Evolutionary conservation across 1,140 invertebrate genomes (phyloP), one percentile per base, ranked within the genome.

Genomic region (Thaumatotibia leucotreta): DNA sequence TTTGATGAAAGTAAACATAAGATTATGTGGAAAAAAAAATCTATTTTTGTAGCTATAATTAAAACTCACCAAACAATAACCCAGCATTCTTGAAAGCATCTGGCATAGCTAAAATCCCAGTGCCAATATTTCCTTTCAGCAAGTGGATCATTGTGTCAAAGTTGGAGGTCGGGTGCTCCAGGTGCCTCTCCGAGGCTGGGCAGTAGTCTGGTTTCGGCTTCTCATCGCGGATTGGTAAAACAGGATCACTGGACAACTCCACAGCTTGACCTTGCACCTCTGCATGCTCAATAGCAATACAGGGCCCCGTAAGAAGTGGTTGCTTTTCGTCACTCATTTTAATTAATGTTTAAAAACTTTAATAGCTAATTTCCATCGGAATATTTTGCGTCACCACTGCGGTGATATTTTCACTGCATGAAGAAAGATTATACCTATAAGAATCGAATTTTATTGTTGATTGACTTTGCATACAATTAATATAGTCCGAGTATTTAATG

Each of bases 71-170:
- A 63, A 96, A 92, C 68, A 94, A 92, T 65, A 97, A 89, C 17
- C 97, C 97, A 65, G 96, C 94, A 89, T 95, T 97, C 89, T 93
- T 94, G 76, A 97, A 95, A 45, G 96, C 96, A 91, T 96, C 94
- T 45, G 96, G 96, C 96, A 97, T 97, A 54, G 95, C 95, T 70
- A 97, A 81, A 68, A 97, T 96, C 1, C 97, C 97, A 8, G 96
- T 97, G 10, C 96, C 96, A 76, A 97, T 95, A 80, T 97, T 97
- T 20, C 95, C 95, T 91, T 97, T 97, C 8, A 97, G 86, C 66
- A 97, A 88, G 91, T 96, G 95, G 61, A 97, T 94, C 82, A 96
- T 92, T 0, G 96, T 96, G 76, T 96, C 95, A 58, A 95, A 93
- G 88, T 96, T 97, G n/a, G 95, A 95, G 8, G 95, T 96, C 1